A percentile compares a stretch with the other conserved stretches of the same genome.
These are phyloP conservation scores for Phylloscopus collybita DNA, from an alignment of 2,797 vertebrate genomes.

Conservation along the genomic window DNA sequence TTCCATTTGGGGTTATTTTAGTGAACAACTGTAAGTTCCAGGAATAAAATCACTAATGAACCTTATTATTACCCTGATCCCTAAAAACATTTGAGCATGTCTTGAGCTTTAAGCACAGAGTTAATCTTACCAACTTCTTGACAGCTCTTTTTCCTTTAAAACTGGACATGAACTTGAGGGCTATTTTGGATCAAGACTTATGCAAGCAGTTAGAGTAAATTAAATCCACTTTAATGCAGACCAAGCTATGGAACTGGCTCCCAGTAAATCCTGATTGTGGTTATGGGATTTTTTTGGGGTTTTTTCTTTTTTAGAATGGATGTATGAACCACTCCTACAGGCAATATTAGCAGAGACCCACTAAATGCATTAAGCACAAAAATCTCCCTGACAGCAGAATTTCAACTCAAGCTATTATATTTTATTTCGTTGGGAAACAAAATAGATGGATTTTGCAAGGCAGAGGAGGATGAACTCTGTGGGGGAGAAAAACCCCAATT, in stretches of 20 bases:
- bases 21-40: not conserved
- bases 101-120: not conserved
- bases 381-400: not conserved
- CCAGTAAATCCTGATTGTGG: not conserved
- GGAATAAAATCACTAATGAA: not conserved
- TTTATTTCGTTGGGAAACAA: not conserved
- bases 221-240: not conserved
- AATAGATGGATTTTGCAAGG: not conserved
- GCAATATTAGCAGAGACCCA: not conserved
- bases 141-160: not conserved
- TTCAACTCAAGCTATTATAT: not conserved
- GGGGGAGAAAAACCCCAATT: not conserved
- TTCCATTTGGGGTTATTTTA: not conserved
- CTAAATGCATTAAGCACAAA: not conserved
- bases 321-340: not conserved
- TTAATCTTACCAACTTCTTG: not conserved
- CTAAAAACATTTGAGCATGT: not conserved
- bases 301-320: not conserved
- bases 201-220: not conserved
- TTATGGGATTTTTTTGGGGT: not conserved
- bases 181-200: not conserved
- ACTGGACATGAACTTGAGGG: not conserved
- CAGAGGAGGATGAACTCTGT: not conserved
- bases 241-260: not conserved
- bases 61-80: not conserved